phyloP scores from a whole-genome alignment of 2,888 invertebrate genomes.

The Tetanocera ferruginea region DNA sequence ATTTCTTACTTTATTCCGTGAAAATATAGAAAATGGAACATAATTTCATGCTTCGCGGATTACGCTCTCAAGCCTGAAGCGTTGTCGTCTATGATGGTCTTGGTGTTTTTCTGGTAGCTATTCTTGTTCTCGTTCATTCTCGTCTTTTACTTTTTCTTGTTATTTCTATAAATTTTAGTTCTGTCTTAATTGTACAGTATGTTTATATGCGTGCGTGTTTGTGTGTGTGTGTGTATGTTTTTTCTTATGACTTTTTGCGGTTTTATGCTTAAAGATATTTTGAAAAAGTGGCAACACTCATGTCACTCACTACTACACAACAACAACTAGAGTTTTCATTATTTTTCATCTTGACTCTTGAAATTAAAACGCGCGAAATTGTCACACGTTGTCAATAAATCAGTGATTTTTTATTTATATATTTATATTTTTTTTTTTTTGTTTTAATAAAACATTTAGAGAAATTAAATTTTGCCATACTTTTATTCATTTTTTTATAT shows the following conservation, averaged over 20 bases:
- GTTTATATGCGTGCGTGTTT: neutral
- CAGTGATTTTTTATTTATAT: neutral
- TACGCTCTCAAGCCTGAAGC: slow-evolving; percentile 29
- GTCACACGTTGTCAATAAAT: slow-evolving; percentile 11
- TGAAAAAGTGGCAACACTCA: neutral
- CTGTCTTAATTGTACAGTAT: neutral
- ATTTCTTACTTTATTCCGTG: slow-evolving; percentile 11
- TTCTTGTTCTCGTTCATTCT: neutral
- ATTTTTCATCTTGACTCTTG: neutral
- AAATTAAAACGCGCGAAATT: slow-evolving; percentile 17
- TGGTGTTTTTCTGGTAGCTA: neutral
- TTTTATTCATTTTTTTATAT: slow-evolving; percentile 5
- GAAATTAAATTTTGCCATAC: neutral
- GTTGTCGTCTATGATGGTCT: slow-evolving; percentile 14
- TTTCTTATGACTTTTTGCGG: neutral
- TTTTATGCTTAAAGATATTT: neutral
- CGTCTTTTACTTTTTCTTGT: neutral
- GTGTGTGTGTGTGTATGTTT: too few species aligned
- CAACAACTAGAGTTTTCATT: too few species aligned
- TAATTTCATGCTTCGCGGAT: slow-evolving; percentile 35
- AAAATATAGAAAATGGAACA: slow-evolving; percentile 34
- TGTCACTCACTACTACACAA: neutral
- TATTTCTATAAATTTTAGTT: neutral
- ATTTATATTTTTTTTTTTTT: too few species aligned
- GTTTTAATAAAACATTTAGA: neutral